Base-by-base conservation (phyloP, 1,140 invertebrate genomes). In the Drosophila lacertosa region DNA sequence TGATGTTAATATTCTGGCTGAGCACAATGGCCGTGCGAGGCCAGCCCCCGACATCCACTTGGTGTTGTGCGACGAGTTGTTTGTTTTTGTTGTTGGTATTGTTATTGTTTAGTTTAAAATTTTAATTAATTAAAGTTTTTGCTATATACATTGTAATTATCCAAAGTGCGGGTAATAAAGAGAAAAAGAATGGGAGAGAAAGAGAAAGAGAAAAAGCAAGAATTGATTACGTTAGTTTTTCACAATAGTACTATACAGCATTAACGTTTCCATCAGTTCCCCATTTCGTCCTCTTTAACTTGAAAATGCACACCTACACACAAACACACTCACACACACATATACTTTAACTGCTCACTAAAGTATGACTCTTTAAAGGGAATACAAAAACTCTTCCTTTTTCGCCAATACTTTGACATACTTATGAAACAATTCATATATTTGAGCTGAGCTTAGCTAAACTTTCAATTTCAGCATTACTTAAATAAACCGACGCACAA, bases 41-140 rank as follows among this genome's bases (percentile, higher is more conserved):
- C 37, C 68, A 62, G 18, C 47, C 7, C 37, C 20, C 54, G 10
- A 42, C 54, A 32, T 29, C 11, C 15, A 57, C 11, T 26, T 57
- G 15, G 15, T 22, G 32, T 72, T 42, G 74, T 42, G 15, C 15
- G 3, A 4, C 15, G 39, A 57, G 48, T 55, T 69, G 39, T 58
- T 58, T 54, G 39, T 51, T 58, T 9, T 33, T 29, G 45, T 26
- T 50, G 40, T 37, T 64, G 15, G 24, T 72, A 58, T 63, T 60
- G 54, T 84, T 78, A 75, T 75, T 60, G 4, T 70, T 42, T 69
- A 68, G 59, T 84, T 84, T 84, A 69, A 86, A 86, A 86, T 84
- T 84, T 84, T 74, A 86, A 86, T 84, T 84, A 80, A 83, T 81
- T 72, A 86, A 81, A 80, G 76, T 84, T 83, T 37, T 62, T 78